Conservation (phyloP, 2,888 invertebrate genomes). For the Calliphora vomitoria region DNA sequence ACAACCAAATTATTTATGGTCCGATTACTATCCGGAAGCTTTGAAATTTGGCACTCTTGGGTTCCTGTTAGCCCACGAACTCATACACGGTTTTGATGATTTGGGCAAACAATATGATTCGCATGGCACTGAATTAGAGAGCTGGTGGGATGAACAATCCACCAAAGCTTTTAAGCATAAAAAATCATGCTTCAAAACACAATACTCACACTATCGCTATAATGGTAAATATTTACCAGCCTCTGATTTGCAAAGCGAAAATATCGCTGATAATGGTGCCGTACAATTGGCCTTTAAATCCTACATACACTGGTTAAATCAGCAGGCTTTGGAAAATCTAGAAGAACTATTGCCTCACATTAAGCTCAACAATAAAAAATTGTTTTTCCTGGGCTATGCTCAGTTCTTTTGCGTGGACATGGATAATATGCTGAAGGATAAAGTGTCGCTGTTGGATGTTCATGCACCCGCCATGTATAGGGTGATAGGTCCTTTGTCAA, state of each 20-base stretch:
- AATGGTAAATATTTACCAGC: constrained; percentile 78
- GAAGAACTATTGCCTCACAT: constrained; percentile 79
- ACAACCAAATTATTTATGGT: constrained; percentile 82
- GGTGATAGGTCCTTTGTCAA: constrained; percentile 80
- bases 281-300: constrained; percentile 81
- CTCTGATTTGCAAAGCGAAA: constrained; percentile 79
- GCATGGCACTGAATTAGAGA: constrained; percentile 68
- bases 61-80: constrained; percentile 79
- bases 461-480: constrained; percentile 78
- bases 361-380: constrained; percentile 77
- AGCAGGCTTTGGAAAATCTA: constrained; percentile 65
- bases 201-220: constrained; percentile 79
- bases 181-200: constrained; percentile 79
- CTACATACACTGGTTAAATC: constrained; percentile 78
- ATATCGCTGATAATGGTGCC: constrained; percentile 82
- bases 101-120: constrained; percentile 76
- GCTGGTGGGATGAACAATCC: constrained; percentile 80
- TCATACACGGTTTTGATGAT: constrained; percentile 81
- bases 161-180: constrained; percentile 77
- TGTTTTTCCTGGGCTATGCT: constrained; percentile 82
- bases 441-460: constrained; percentile 77
- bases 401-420: constrained; percentile 81
- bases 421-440: constrained; percentile 78
- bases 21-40: constrained; percentile 80
- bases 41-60: constrained; percentile 81